Evolutionary conservation across 2,797 vertebrate species (phyloP).

Genomic region (Rhabdophis nuchalis): DNA sequence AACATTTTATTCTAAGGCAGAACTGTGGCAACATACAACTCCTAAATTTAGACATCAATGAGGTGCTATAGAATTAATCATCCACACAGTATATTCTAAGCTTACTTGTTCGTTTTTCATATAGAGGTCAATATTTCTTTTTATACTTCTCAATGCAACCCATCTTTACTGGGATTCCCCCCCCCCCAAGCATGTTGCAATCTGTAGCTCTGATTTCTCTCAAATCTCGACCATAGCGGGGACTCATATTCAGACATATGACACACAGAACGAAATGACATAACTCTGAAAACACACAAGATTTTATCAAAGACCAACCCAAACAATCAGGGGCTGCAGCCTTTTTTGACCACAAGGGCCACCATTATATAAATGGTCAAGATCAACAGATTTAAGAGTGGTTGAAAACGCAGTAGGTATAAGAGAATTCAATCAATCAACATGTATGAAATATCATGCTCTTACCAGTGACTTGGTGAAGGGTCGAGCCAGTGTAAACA

Average conservation of each 20-base stretch:
- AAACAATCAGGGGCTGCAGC: not conserved
- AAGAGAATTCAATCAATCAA: slow-evolving; percentile 1
- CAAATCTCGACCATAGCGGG: not conserved
- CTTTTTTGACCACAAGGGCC: not conserved
- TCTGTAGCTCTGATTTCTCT: not conserved
- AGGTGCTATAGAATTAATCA: slow-evolving; percentile 42
- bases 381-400: not conserved
- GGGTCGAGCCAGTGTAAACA: slow-evolving; percentile 88
- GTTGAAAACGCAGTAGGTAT: not conserved
- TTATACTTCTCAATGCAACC: too few relatives aligned
- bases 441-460: not conserved
- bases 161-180: not conserved
- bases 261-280: not conserved
- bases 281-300: not conserved
- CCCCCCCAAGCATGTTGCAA: not conserved
- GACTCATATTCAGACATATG: not conserved
- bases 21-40: slow-evolving; percentile 60
- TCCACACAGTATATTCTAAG: slow-evolving; percentile 2
- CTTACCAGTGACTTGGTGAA: slow-evolving; percentile 99
- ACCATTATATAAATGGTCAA: not conserved
- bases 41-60: slow-evolving; percentile 50
- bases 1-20: slow-evolving; percentile 73
- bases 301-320: not conserved
- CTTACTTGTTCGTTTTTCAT: not conserved
- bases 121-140: not conserved